Conservation (phyloP, 2,113 vertebrate genomes). For the Brienomyrus brachyistius region DNA sequence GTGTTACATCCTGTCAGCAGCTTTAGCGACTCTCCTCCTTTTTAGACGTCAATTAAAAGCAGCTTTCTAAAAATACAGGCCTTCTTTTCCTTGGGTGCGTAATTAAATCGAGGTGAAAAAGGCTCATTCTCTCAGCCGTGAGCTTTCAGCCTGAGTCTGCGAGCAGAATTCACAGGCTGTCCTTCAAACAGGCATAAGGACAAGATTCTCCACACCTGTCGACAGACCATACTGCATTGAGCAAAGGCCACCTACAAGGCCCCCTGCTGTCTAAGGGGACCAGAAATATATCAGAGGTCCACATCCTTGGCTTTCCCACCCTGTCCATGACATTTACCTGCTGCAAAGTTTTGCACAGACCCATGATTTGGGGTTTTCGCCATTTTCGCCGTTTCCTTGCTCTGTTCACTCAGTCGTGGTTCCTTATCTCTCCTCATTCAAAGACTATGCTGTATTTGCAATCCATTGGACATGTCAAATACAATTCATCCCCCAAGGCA, state of each 20-base stretch:
- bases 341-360: neutral
- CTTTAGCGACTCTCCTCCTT: neutral
- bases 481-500: neutral
- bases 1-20: neutral
- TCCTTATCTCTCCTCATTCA: neutral
- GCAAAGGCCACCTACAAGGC: neutral
- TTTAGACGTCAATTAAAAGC: neutral
- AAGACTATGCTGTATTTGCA: neutral
- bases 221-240: neutral
- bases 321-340: neutral
- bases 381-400: neutral
- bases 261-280: neutral
- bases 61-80: slow-evolving; percentile 12
- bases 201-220: neutral
- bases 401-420: neutral
- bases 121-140: neutral
- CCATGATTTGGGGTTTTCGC: too few species aligned
- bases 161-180: neutral
- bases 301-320: neutral
- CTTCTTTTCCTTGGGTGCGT: neutral
- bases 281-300: neutral
- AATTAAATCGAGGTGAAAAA: neutral
- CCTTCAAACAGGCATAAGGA: neutral
- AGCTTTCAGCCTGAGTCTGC: neutral
- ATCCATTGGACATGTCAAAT: neutral